Base-by-base conservation (phyloP, 1,140 invertebrate genomes). In the Tetramorium simillimum region DNA sequence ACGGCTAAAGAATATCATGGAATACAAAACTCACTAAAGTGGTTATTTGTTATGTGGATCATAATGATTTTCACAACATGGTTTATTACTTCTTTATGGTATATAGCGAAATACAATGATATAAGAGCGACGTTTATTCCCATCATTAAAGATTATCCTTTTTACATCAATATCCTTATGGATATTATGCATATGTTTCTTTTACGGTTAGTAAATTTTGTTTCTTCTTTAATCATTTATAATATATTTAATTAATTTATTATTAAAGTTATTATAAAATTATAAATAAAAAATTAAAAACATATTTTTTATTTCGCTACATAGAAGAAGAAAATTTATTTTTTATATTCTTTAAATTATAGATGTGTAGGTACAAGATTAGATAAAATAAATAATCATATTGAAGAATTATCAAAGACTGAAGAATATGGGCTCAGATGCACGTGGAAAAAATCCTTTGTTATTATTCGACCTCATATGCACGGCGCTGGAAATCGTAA, bases 331-430 rank as follows among this genome's bases (percentile, higher is more conserved):
- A 21, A 0, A 21, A 37, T 18, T 53, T 14, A 46, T 46, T 14
- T 58, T 75, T 16, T 37, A 56, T 24, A n/a, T 33, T 53, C 0
- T 72, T 51, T n/a, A 33, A 33, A 63, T 80, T 51, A 16, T 18
- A 82, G 80, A 1, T 82, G 21, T 33, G 46, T 72, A 10, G 80
- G 51, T 43, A 58, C 51, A 33, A 58, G n/a, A 46, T 58, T 72
- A 2, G 49, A 82, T 73, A 56, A 72, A 43, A 60, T 82, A 49
- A 82, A 60, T 5, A 2, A 82, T 1, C 14, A 33, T 18, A 72
- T 82, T 33, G 4, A 5, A 56, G 16, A 58, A 70, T 14, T 82
- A 4, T 28, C 53, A n/a, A 24, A 28, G 7, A 60, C 3, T 46
- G 21, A 82, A 33, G 9, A 82, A 12, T 21, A 40, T 72, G 67